phyloP scores from a whole-genome alignment of 2,888 invertebrate genomes.

The Trypoxylon attenuatum region DNA sequence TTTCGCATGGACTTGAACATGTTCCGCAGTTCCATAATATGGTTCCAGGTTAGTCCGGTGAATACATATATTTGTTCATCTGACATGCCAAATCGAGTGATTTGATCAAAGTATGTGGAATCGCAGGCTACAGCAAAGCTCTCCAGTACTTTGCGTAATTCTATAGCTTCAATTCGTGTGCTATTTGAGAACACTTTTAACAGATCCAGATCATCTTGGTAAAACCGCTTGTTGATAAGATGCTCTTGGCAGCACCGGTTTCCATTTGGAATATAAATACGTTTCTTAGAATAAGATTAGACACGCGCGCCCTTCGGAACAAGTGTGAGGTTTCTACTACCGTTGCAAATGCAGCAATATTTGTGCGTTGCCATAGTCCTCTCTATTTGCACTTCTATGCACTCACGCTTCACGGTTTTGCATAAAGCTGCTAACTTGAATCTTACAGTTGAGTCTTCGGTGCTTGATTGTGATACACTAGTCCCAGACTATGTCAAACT shows the following conservation, averaged over 20 bases:
- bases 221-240: constrained; percentile 4
- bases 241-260: constrained; percentile 8
- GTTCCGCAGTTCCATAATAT: not conserved
- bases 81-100: not conserved
- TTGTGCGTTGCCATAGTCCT: not conserved
- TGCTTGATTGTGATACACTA: constrained; percentile 1
- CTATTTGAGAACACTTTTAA: not conserved
- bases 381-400: not conserved
- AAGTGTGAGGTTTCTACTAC: not conserved
- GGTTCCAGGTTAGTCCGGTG: not conserved
- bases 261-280: constrained; percentile 5
- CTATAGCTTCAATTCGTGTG: not conserved
- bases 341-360: constrained; percentile 1
- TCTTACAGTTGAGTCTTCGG: constrained; percentile 45
- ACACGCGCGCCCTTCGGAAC: no score
- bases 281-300: not conserved
- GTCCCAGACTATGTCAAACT: not conserved
- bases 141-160: not conserved
- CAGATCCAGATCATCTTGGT: not conserved
- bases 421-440: not conserved
- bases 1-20: not conserved
- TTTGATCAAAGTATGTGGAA: not conserved
- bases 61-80: not conserved
- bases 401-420: not conserved
- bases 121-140: not conserved